These are phyloP conservation scores for Xanthorhoe spadicearia DNA, from an alignment of 2,888 invertebrate species.

Conservation along the genomic window DNA sequence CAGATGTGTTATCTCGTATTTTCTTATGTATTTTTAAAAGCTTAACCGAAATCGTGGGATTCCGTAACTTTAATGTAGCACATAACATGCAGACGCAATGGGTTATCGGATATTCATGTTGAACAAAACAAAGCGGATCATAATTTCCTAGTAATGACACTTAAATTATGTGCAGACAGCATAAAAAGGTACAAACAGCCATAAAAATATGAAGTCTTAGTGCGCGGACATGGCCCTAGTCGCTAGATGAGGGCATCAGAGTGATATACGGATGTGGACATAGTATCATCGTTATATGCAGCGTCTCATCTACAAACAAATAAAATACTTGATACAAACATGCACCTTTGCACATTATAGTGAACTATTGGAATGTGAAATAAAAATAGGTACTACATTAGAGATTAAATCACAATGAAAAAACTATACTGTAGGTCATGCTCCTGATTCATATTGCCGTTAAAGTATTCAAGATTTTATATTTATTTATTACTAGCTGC, in stretches of 20 bases:
- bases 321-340: not conserved
- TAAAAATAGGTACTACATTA: too few relatives aligned
- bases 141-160: constrained; percentile 66
- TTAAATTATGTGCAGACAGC: constrained; percentile 74
- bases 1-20: too few relatives aligned
- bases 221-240: constrained; percentile 69
- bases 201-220: constrained; percentile 78
- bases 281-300: not conserved
- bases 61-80: too few relatives aligned
- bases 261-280: constrained; percentile 19
- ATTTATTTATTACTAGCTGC: too few relatives aligned
- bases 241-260: constrained; percentile 60
- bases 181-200: constrained; percentile 62
- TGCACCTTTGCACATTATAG: not conserved
- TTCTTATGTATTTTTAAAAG: too few relatives aligned
- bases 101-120: constrained; percentile 13
- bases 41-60: too few relatives aligned
- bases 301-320: constrained; percentile 8
- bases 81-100: constrained; percentile 1
- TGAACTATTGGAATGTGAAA: too few relatives aligned
- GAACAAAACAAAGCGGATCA: constrained; percentile 47
- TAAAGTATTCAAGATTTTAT: too few relatives aligned
- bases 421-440: too few relatives aligned
- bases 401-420: too few relatives aligned
- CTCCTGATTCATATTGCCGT: too few relatives aligned